Evolutionary conservation across 2,888 invertebrate species (phyloP).

Genomic region (Marasmarcha lunaedactyla): DNA sequence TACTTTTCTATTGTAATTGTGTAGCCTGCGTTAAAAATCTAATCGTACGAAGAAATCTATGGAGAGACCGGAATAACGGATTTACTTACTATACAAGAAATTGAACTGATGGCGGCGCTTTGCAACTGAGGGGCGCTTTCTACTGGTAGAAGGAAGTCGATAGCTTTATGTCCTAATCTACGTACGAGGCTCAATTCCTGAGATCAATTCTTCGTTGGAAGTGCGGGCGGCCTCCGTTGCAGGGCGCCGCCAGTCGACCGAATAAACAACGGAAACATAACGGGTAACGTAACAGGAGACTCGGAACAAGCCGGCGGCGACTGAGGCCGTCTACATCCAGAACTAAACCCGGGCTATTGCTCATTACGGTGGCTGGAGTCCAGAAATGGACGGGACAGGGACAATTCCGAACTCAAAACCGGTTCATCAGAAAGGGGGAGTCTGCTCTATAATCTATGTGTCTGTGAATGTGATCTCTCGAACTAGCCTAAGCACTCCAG

Average conservation of each 20-base stretch:
- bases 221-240: neutral
- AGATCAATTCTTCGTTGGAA: conserved; percentile 26
- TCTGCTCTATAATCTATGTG: conserved; percentile 40
- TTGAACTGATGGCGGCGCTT: conserved; percentile 17
- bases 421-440: conserved; percentile 34
- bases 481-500: conserved; percentile 58
- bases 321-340: conserved; percentile 38
- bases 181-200: conserved; percentile 35
- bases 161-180: neutral
- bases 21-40: conserved; percentile 61
- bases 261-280: conserved; percentile 65
- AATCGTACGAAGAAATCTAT: conserved; percentile 57
- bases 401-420: conserved; percentile 46
- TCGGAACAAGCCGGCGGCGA: conserved; percentile 64
- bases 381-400: conserved; percentile 24
- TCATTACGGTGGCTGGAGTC: conserved; percentile 32
- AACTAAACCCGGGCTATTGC: conserved; percentile 58
- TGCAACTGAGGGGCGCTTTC: conserved; percentile 20
- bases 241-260: conserved; percentile 23
- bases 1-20: conserved; percentile 65
- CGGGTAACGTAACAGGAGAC: conserved; percentile 60
- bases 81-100: conserved; percentile 64
- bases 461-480: conserved; percentile 47
- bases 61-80: conserved; percentile 63
- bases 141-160: conserved; percentile 11